A percentile compares a stretch with the other conserved stretches of the same genome.
These are phyloP conservation scores for Sander vitreus DNA, from an alignment of 2,113 vertebrate genomes.

Conservation along the genomic window DNA sequence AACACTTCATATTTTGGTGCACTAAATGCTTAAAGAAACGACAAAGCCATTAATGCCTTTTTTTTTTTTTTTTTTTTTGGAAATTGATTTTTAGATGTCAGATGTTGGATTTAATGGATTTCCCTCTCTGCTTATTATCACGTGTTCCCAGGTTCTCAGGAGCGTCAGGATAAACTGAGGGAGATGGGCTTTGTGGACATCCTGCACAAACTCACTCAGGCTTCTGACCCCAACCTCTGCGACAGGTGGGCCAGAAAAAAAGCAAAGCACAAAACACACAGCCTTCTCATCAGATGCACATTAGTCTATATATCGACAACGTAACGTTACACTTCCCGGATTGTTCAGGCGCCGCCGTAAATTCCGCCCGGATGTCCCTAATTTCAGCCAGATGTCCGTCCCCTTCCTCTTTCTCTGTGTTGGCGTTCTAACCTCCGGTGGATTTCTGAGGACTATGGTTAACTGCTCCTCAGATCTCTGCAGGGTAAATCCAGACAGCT, in stretches of 20 bases:
- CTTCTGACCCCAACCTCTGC: slow-evolving; percentile 94
- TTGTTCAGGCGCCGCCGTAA: too few species aligned
- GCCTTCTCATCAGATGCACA: background rate
- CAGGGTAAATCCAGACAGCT: too few species aligned
- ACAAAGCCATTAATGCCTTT: background rate
- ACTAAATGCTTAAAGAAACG: background rate
- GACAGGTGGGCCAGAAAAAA: slow-evolving; percentile 89
- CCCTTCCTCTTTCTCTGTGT: too few species aligned
- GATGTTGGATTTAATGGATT: background rate
- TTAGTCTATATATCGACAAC: too few species aligned
- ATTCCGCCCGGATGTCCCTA: too few species aligned
- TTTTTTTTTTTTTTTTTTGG: background rate
- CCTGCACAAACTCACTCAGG: slow-evolving; percentile 96
- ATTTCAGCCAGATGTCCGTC: too few species aligned
- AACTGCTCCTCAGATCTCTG: too few species aligned
- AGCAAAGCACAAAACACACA: background rate
- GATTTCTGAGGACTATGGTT: too few species aligned
- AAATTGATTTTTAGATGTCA: background rate
- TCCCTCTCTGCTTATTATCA: background rate
- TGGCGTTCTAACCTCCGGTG: too few species aligned
- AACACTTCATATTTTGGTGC: background rate
- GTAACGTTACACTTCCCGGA: too few species aligned
- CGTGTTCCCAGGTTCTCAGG: slow-evolving; percentile 90
- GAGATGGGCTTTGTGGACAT: slow-evolving; percentile 98
- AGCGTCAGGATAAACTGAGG: slow-evolving; percentile 96